These are phyloP conservation scores for Molossus alvarezi DNA, from an alignment of 2,797 vertebrate species.

Conservation along the genomic window DNA sequence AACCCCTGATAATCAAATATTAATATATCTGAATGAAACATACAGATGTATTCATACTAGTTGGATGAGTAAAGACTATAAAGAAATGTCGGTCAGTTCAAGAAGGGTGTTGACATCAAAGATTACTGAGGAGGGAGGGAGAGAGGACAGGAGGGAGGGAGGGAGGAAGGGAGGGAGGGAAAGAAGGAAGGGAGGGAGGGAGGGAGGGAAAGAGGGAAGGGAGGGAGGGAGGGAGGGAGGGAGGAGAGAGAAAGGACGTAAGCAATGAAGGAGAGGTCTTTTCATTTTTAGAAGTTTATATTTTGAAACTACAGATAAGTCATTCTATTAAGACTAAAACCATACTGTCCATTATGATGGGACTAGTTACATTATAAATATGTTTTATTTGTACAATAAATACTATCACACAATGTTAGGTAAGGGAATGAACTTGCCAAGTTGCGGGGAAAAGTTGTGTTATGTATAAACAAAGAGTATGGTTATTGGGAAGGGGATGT, in stretches of 20 bases:
- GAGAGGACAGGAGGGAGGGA: no score
- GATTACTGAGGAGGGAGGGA: background rate
- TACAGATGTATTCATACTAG: background rate
- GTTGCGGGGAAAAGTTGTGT: background rate
- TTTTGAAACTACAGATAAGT: background rate
- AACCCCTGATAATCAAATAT: background rate
- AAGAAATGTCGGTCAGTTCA: background rate
- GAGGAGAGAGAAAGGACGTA: no score
- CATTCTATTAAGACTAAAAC: background rate
- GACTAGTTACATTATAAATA: background rate
- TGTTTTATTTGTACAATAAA: background rate
- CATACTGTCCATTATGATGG: background rate
- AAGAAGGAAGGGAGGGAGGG: background rate
- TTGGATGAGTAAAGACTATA: background rate
- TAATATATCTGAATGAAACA: background rate
- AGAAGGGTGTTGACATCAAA: background rate
- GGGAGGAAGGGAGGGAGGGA: rapidly evolving
- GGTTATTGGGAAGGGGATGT: background rate
- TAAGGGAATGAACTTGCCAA: background rate
- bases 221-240: background rate
- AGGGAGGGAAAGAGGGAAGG: background rate
- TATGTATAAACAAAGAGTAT: background rate
- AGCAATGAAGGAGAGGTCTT: background rate
- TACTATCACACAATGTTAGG: background rate
- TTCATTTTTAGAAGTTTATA: background rate